phyloP scores from a whole-genome alignment of 2,888 invertebrate species.

The Leptinotarsa rubiginosa region DNA sequence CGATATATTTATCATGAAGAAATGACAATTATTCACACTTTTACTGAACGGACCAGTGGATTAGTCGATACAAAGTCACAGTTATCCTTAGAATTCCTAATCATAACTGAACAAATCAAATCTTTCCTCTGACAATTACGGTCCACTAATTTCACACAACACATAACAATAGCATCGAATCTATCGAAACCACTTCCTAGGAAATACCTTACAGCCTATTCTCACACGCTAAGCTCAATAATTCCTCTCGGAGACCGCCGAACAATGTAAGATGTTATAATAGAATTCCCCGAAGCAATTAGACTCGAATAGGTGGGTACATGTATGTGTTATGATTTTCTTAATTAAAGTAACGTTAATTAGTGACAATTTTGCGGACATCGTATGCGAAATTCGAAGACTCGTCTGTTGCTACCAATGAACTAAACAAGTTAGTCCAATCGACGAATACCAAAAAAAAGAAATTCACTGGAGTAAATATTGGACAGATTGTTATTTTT shows the following conservation, averaged over 20 bases:
- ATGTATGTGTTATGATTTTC: constrained; percentile 10
- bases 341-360: not conserved
- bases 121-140: not conserved
- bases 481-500: too few relatives aligned
- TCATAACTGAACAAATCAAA: not conserved
- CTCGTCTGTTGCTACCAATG: not conserved
- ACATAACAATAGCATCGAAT: not conserved
- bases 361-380: constrained; percentile 9
- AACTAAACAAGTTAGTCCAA: not conserved
- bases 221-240: constrained; percentile 12
- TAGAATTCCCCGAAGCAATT: constrained; percentile 1
- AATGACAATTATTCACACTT: too few relatives aligned
- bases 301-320: constrained; percentile 9
- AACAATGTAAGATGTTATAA: not conserved
- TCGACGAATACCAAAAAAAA: too few relatives aligned
- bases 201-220: not conserved
- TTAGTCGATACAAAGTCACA: too few relatives aligned
- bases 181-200: constrained; percentile 6
- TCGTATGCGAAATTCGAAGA: not conserved
- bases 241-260: not conserved
- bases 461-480: too few relatives aligned
- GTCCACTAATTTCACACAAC: constrained; percentile 1
- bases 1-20: too few relatives aligned
- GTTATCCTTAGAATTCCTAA: too few relatives aligned
- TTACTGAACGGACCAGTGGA: too few relatives aligned